These are phyloP conservation scores for Meteorus cinctellus DNA, from an alignment of 2,888 invertebrate species.

Conservation along the genomic window DNA sequence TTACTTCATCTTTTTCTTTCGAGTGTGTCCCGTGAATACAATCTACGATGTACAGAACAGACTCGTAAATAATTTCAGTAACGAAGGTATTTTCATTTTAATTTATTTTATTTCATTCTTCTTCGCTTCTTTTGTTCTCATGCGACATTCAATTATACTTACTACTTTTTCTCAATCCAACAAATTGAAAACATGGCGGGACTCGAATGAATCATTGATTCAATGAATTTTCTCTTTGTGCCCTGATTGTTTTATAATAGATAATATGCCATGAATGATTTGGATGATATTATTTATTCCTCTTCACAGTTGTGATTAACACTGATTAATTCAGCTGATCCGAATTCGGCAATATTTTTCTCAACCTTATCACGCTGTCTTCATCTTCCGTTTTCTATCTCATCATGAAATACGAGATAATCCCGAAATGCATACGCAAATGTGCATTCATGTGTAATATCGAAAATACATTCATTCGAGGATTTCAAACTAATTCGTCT, in stretches of 20 bases:
- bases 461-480: background rate
- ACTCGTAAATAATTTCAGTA: slow-evolving; percentile 9
- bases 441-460: background rate
- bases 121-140: background rate
- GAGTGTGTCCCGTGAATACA: background rate
- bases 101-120: background rate
- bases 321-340: too few species aligned
- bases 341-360: too few species aligned
- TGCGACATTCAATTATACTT: background rate
- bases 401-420: background rate
- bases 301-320: too few species aligned
- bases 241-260: background rate
- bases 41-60: background rate
- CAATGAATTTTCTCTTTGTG: background rate
- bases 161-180: background rate
- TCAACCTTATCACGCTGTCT: too few species aligned
- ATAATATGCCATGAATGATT: background rate
- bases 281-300: background rate
- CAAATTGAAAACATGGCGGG: background rate
- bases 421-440: slow-evolving; percentile 6
- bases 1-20: background rate
- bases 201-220: background rate
- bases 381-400: too few species aligned
- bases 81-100: slow-evolving; percentile 10
- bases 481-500: slow-evolving; percentile 30